Percentiles rank a stretch among this genome's conserved stretches.
These are phyloP conservation scores for Strigamia crassipes DNA, from an alignment of 2,888 invertebrate species.

Conservation along the genomic window DNA sequence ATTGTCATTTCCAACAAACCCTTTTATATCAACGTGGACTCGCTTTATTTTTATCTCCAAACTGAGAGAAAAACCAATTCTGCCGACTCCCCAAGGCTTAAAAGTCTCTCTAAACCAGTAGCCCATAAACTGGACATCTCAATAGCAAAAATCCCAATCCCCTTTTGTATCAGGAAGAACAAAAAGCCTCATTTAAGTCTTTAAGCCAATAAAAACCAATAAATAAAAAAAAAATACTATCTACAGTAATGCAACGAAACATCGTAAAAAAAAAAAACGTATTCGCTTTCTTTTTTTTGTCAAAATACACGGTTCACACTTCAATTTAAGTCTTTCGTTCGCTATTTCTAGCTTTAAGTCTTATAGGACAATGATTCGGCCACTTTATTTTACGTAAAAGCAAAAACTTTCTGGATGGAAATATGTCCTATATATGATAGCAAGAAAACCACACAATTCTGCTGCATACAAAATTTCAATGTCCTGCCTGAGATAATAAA, in stretches of 20 bases:
- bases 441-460: too few species aligned
- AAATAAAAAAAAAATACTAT: neutral
- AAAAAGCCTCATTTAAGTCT: neutral
- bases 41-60: constrained; percentile 14
- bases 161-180: neutral
- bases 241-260: too few species aligned
- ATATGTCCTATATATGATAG: too few species aligned
- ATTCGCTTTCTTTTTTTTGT: too few species aligned
- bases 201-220: neutral
- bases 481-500: neutral
- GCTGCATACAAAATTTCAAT: neutral
- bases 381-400: too few species aligned
- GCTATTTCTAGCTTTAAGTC: too few species aligned
- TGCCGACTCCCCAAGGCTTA: constrained; percentile 13
- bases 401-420: too few species aligned
- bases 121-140: constrained; percentile 31
- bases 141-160: neutral
- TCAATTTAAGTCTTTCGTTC: too few species aligned
- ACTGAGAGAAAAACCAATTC: constrained; percentile 28
- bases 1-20: neutral
- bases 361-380: too few species aligned
- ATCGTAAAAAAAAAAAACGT: too few species aligned
- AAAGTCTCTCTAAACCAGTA: constrained; percentile 5
- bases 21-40: neutral
- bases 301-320: too few species aligned